phyloP scores from a whole-genome alignment of 2,888 invertebrate genomes.

The Marasmarcha lunaedactyla region DNA sequence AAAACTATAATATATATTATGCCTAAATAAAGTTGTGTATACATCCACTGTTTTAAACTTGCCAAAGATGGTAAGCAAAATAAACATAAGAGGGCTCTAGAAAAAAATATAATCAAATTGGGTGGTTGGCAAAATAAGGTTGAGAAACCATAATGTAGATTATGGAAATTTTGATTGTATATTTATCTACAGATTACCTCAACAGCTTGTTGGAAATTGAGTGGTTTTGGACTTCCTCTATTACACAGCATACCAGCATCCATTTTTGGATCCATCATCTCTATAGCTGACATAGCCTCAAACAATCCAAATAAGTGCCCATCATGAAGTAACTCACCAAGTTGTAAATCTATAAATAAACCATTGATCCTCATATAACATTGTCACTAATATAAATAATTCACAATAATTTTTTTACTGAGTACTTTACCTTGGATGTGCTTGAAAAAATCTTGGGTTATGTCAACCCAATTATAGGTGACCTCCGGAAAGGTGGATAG shows the following conservation, averaged over 20 bases:
- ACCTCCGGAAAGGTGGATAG: conserved; percentile 48
- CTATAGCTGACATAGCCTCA: conserved; percentile 99
- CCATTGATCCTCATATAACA: no score
- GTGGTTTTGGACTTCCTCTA: conserved; percentile 84
- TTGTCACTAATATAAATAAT: not conserved
- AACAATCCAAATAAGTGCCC: conserved; percentile 88
- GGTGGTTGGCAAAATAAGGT: no score
- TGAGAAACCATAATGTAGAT: no score
- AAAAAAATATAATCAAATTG: no score
- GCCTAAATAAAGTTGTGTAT: no score
- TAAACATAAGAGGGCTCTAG: no score
- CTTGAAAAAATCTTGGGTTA: conserved; percentile 67
- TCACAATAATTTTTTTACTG: no score
- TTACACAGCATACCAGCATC: conserved; percentile 98
- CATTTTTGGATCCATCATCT: conserved; percentile 99
- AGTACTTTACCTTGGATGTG: conserved; percentile 47
- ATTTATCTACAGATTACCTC: no score
- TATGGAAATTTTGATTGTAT: no score
- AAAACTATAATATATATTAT: no score
- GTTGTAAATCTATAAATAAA: conserved; percentile 78
- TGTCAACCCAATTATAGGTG: conserved; percentile 76
- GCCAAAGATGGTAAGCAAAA: no score
- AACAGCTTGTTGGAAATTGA: conserved; percentile 89
- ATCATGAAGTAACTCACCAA: conserved; percentile 94
- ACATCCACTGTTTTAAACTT: no score